Evolutionary conservation across 2,113 vertebrate genomes (phyloP).

Genomic region (Axis porcinus): DNA sequence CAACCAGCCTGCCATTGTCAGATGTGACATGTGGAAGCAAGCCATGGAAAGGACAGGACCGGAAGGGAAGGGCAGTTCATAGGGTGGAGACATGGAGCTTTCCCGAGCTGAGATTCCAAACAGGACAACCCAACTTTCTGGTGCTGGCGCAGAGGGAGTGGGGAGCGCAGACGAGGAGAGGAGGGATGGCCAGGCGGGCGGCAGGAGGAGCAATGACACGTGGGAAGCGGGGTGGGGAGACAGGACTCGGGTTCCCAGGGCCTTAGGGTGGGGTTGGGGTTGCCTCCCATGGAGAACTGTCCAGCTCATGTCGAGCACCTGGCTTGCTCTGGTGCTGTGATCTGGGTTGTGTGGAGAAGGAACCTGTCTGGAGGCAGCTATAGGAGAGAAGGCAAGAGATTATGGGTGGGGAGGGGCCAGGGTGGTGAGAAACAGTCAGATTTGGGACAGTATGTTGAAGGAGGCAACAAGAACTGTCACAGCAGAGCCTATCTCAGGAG

Average conservation of each 20-base stretch:
- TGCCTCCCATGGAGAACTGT: neutral
- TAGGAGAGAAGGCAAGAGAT: neutral
- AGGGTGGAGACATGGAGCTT: neutral
- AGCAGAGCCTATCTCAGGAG: neutral
- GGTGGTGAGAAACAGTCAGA: neutral
- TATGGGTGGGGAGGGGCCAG: neutral
- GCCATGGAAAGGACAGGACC: neutral
- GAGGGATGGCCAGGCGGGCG: neutral
- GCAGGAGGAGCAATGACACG: neutral
- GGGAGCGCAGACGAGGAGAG: neutral
- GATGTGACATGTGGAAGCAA: neutral
- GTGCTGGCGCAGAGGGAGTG: neutral
- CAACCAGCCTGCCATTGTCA: neutral
- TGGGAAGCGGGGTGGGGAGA: rapidly evolving
- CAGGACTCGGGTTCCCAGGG: too few species aligned
- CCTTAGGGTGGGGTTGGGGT: neutral
- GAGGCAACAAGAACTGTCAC: rapidly evolving
- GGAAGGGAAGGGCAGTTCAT: neutral
- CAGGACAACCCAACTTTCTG: neutral
- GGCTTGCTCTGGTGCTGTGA: neutral
- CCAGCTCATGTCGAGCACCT: neutral
- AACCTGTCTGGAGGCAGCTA: neutral
- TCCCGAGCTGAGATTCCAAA: neutral
- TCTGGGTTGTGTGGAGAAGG: neutral
- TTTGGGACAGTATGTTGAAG: neutral